Evolutionary conservation across 1,140 invertebrate species (phyloP).

Genomic region (Metaphire vulgaris): DNA sequence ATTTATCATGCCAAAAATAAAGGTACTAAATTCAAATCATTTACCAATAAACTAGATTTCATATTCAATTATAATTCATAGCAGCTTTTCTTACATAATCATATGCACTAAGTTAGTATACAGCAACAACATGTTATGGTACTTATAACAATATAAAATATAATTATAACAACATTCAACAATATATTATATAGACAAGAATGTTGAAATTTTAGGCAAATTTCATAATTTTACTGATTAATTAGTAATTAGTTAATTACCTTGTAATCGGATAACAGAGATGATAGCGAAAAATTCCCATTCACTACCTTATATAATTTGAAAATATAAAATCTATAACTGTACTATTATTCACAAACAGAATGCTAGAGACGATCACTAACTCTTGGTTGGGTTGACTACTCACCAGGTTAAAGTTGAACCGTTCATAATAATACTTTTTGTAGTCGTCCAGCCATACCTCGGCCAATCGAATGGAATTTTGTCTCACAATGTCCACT

Average conservation of each 20-base stretch:
- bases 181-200: too few species aligned
- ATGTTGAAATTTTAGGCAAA: not conserved
- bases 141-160: too few species aligned
- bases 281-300: not conserved
- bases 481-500: conserved; percentile 48
- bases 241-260: not conserved
- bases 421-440: conserved; percentile 70
- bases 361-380: too few species aligned
- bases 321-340: not conserved
- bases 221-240: not conserved
- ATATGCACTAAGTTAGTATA: too few species aligned
- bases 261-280: not conserved
- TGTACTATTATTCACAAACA: not conserved
- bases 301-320: not conserved
- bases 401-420: conserved; percentile 45
- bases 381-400: not conserved
- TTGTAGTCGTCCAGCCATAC: conserved; percentile 89
- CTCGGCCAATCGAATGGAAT: conserved; percentile 53
- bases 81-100: not conserved
- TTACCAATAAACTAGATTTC: not conserved
- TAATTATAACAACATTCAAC: too few species aligned
- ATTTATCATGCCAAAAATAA: not conserved
- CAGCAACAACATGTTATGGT: too few species aligned
- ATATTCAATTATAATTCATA: not conserved
- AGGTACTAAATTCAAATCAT: not conserved